These are phyloP conservation scores for Ornithoptera alexandrae DNA, from an alignment of 2,888 invertebrate genomes.

Conservation along the genomic window DNA sequence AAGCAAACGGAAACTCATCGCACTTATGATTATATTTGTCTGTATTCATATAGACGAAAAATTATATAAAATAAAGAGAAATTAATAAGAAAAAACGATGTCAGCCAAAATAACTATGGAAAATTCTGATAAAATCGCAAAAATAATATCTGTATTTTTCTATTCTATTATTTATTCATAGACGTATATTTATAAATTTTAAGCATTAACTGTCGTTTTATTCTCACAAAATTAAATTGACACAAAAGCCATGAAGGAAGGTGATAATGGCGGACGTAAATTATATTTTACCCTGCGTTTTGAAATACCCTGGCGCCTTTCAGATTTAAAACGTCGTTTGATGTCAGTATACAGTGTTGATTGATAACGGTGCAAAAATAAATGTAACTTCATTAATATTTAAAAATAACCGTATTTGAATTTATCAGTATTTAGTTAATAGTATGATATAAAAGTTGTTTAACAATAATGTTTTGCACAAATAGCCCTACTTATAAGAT, in stretches of 20 bases:
- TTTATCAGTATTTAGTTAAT: too few relatives aligned
- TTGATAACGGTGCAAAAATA: slow-evolving; percentile 19
- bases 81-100: too few relatives aligned
- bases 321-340: slow-evolving; percentile 28
- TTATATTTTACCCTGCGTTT: slow-evolving; percentile 20
- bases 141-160: background rate
- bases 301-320: slow-evolving; percentile 25
- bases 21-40: too few relatives aligned
- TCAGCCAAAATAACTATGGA: too few relatives aligned
- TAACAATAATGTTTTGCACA: background rate
- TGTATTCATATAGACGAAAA: too few relatives aligned
- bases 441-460: background rate
- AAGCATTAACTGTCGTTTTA: background rate
- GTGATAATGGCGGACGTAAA: slow-evolving; percentile 29
- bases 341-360: slow-evolving; percentile 22
- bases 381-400: slow-evolving; percentile 7
- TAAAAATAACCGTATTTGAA: too few relatives aligned
- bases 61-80: too few relatives aligned
- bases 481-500: too few relatives aligned
- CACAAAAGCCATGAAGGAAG: slow-evolving; percentile 22
- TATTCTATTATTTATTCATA: background rate
- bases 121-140: too few relatives aligned
- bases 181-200: background rate
- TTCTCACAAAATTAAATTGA: slow-evolving; percentile 15
- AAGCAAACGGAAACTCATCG: background rate